phyloP scores from a whole-genome alignment of 2,888 invertebrate genomes.

The Blastobasis lacticolella region DNA sequence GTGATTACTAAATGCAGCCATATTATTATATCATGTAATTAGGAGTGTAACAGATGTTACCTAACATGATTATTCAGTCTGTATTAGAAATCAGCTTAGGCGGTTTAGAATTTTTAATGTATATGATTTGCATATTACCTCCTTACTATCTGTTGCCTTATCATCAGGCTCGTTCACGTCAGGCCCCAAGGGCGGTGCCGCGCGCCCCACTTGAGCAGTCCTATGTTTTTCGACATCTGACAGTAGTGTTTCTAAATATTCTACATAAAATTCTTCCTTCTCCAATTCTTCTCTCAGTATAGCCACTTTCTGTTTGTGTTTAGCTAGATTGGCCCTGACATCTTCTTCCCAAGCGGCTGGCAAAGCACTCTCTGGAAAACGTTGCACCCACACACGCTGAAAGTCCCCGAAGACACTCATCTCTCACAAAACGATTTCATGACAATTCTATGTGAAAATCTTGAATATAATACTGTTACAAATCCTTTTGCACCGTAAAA shows the following conservation, averaged over 20 bases:
- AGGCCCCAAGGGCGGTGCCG: conserved; percentile 66
- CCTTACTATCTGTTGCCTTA: conserved; percentile 64
- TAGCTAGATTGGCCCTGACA: conserved; percentile 90
- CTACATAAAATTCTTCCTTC: conserved; percentile 92
- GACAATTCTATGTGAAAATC: conserved; percentile 63
- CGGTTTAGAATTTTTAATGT: no score
- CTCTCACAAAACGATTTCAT: conserved; percentile 72
- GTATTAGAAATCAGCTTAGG: no score
- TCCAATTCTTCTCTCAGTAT: conserved; percentile 89
- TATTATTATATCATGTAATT: not conserved
- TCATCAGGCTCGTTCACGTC: conserved; percentile 59
- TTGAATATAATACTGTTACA: conserved; percentile 19
- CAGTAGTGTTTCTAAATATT: conserved; percentile 88
- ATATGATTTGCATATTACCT: conserved; percentile 31
- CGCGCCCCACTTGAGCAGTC: conserved; percentile 65
- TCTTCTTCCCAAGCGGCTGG: conserved; percentile 96
- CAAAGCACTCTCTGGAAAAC: conserved; percentile 91
- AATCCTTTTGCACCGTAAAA: conserved; percentile 27
- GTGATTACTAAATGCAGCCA: no score
- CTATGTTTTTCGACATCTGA: conserved; percentile 91
- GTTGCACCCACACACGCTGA: conserved; percentile 92
- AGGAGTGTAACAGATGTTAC: no score
- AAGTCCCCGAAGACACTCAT: conserved; percentile 94
- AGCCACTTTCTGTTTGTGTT: conserved; percentile 90
- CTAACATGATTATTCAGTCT: no score